phyloP scores from a whole-genome alignment of 2,797 vertebrate genomes.

The Sebastiscus albofasciatus region DNA sequence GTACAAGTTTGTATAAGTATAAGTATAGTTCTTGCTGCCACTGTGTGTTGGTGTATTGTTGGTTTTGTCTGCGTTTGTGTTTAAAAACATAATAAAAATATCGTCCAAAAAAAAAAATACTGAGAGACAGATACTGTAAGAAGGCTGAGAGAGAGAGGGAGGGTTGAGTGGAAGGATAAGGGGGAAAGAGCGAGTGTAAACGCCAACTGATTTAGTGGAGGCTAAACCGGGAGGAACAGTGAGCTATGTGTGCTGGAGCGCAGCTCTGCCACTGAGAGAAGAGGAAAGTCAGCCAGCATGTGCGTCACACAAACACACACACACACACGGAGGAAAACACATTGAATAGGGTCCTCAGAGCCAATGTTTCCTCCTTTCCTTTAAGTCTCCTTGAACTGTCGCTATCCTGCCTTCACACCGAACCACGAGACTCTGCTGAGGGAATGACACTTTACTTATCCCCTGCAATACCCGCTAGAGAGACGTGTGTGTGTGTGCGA shows the following conservation, averaged over 20 bases:
- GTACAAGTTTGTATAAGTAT: no score
- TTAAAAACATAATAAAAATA: no score
- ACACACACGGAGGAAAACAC: conserved; percentile 8
- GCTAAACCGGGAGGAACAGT: conserved; percentile 61
- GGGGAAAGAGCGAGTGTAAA: conserved; percentile 8
- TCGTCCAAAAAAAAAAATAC: no score
- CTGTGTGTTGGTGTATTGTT: no score
- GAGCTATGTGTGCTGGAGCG: conserved; percentile 62
- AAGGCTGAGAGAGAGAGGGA: not conserved
- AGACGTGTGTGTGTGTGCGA: conserved; percentile 19
- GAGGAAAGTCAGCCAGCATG: conserved; percentile 47
- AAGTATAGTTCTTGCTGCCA: no score
- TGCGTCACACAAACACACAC: conserved; percentile 30
- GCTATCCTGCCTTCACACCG: conserved; percentile 31
- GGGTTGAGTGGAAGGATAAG: not conserved
- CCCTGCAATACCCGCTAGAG: conserved; percentile 37
- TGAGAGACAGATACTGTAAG: not conserved
- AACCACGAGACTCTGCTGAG: conserved; percentile 42
- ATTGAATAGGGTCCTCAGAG: conserved; percentile 45
- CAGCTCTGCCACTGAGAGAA: conserved; percentile 54
- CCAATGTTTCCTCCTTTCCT: conserved; percentile 49
- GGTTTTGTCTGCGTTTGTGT: no score
- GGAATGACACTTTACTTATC: conserved; percentile 53
- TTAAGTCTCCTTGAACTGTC: conserved; percentile 61
- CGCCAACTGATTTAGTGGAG: conserved; percentile 61